These are phyloP conservation scores for Calliphora vicina DNA, from an alignment of 1,140 invertebrate genomes.

Conservation along the genomic window DNA sequence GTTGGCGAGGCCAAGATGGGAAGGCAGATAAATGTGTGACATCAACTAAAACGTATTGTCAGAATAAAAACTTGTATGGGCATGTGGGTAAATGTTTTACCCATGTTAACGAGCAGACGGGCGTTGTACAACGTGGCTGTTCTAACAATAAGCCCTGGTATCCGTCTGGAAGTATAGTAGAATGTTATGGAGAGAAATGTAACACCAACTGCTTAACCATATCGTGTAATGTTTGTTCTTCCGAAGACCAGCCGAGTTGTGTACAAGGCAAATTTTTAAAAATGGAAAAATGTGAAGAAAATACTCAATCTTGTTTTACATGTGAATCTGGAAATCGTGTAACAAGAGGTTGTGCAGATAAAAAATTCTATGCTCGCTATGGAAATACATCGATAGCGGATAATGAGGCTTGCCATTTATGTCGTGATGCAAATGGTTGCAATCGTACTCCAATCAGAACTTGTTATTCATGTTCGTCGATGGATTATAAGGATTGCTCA, in stretches of 20 bases:
- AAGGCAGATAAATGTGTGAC: not conserved
- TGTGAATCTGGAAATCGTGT: constrained; percentile 56
- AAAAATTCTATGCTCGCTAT: constrained; percentile 20
- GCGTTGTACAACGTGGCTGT: constrained; percentile 52
- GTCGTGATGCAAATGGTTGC: constrained; percentile 45
- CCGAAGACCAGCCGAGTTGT: constrained; percentile 36
- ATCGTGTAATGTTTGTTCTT: constrained; percentile 45
- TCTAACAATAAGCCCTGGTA: constrained; percentile 53
- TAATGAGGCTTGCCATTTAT: constrained; percentile 49
- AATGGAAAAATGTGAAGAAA: constrained; percentile 41
- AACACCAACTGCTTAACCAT: constrained; percentile 52
- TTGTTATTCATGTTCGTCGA: constrained; percentile 54
- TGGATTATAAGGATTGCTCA: constrained; percentile 47
- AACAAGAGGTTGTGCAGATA: constrained; percentile 54
- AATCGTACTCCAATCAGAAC: constrained; percentile 51
- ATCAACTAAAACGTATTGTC: constrained; percentile 42
- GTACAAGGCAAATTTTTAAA: constrained; percentile 39
- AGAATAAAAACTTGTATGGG: constrained; percentile 45
- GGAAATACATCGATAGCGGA: not conserved
- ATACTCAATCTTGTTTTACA: constrained; percentile 50
- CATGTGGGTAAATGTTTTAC: constrained; percentile 53
- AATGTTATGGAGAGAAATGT: constrained; percentile 54
- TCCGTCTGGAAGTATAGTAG: constrained; percentile 46
- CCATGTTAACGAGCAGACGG: constrained; percentile 49
- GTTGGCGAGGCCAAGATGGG: constrained; percentile 45